phyloP scores from a whole-genome alignment of 2,888 invertebrate genomes.

The Temnothorax rugatulus region DNA sequence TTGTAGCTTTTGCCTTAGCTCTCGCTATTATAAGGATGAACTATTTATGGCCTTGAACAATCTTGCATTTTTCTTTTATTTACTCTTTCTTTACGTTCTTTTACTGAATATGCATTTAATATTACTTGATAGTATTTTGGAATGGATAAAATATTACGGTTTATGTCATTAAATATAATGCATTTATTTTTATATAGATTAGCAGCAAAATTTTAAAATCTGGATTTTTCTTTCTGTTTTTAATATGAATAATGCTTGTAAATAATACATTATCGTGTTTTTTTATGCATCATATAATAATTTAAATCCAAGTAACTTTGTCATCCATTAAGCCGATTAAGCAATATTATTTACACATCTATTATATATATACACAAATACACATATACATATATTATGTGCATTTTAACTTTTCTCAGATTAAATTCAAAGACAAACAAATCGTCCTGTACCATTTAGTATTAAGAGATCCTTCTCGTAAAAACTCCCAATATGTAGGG shows the following conservation, averaged over 20 bases:
- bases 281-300: background rate
- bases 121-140: background rate
- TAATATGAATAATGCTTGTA: background rate
- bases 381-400: too few species aligned
- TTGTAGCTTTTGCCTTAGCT: background rate
- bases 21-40: conserved; percentile 8
- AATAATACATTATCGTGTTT: background rate
- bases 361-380: background rate
- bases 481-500: background rate
- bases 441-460: background rate
- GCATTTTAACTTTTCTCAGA: background rate
- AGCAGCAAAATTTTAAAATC: background rate
- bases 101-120: background rate
- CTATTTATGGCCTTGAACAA: conserved; percentile 6
- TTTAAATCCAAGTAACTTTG: background rate
- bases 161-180: background rate
- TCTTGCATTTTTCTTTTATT: conserved; percentile 15
- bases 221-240: background rate
- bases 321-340: background rate
- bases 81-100: background rate
- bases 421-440: background rate
- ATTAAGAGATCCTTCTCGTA: background rate
- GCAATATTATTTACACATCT: background rate
- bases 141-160: background rate
- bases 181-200: background rate